These are phyloP conservation scores for Kobus ellipsiprymnus DNA, from an alignment of 2,113 vertebrate genomes.

Conservation along the genomic window DNA sequence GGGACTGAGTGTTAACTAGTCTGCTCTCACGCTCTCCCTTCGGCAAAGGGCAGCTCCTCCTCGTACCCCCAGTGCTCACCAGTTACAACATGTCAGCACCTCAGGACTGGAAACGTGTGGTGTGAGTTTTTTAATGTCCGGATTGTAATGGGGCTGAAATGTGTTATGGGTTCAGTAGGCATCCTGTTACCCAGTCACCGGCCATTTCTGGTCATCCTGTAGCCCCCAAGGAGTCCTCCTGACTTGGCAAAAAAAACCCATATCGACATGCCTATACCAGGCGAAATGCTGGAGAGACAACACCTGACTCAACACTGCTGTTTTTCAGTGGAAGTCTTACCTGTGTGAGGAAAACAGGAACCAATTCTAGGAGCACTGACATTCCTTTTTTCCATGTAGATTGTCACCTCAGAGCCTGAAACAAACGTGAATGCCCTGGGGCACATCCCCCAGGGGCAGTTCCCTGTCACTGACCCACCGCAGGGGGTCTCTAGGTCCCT, in stretches of 20 bases:
- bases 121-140: not conserved
- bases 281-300: not conserved
- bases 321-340: not conserved
- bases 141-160: conserved; percentile 13
- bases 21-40: not conserved
- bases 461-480: not conserved
- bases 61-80: not conserved
- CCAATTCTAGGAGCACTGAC: not conserved
- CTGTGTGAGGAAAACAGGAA: not conserved
- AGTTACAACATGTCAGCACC: not conserved
- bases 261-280: not conserved
- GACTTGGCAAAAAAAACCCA: not conserved
- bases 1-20: not conserved
- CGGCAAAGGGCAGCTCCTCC: not conserved
- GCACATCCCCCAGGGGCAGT: not conserved
- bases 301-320: not conserved
- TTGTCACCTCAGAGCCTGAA: not conserved
- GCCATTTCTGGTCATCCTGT: not conserved
- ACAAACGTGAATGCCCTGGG: not conserved
- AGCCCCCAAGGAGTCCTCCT: not conserved
- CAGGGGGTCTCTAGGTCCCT: not conserved
- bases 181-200: not conserved
- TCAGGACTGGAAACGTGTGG: not conserved
- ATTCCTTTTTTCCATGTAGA: not conserved
- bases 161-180: not conserved